Conservation (phyloP, 2,797 vertebrate species). For the Chiloscyllium punctatum region DNA sequence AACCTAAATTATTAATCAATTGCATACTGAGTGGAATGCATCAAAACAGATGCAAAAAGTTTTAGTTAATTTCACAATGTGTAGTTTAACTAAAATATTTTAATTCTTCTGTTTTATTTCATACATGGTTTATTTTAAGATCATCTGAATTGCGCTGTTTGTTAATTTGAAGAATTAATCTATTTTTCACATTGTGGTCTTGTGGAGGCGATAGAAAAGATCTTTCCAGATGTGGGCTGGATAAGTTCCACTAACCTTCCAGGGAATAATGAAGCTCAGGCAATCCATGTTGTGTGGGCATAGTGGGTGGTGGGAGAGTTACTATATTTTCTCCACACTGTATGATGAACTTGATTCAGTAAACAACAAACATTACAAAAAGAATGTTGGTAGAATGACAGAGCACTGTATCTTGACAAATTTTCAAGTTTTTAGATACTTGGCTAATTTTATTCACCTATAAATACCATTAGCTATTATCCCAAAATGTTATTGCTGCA, state of each 20-base stretch:
- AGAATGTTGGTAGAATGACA: constrained; percentile 13
- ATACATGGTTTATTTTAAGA: background rate
- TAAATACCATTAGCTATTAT: background rate
- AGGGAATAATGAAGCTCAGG: background rate
- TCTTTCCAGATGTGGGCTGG: background rate
- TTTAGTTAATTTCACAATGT: background rate
- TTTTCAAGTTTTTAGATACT: background rate
- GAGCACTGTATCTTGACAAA: background rate
- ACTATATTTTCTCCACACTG: background rate
- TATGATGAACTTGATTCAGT: background rate
- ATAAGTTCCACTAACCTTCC: background rate
- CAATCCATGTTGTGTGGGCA: background rate
- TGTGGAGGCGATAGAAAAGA: background rate
- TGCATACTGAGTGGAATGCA: background rate
- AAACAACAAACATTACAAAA: constrained; percentile 13
- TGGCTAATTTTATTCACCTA: background rate
- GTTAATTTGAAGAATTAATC: background rate
- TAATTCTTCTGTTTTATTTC: background rate
- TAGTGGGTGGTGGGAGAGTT: background rate
- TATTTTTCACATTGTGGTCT: background rate
- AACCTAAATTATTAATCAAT: background rate
- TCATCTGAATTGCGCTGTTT: background rate
- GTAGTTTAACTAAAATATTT: constrained; percentile 4
- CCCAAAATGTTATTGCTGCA: background rate
- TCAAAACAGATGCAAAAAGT: background rate